A percentile compares a stretch with the other conserved stretches of the same genome.
Conservation (phyloP, 2,797 vertebrate species). For the Tiaroga cobitis region DNA sequence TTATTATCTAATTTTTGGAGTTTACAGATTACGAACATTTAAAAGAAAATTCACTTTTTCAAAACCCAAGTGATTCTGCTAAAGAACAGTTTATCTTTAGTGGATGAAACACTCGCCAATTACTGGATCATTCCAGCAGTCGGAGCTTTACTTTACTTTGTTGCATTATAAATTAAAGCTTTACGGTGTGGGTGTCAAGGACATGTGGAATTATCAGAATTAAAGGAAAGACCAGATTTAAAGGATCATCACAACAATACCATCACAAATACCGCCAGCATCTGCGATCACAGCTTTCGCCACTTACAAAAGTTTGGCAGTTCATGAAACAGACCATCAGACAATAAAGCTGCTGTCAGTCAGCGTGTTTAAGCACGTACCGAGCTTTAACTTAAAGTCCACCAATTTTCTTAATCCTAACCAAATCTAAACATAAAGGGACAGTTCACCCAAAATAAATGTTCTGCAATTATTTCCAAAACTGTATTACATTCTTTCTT, state of each 20-base stretch:
- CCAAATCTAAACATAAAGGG: constrained; percentile 14
- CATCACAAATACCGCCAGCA: constrained; percentile 15
- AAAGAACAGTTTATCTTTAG: constrained; percentile 3
- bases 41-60: not conserved
- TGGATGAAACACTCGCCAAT: not conserved
- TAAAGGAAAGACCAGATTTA: constrained; percentile 1
- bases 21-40: not conserved
- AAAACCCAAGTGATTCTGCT: not conserved
- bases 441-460: not conserved
- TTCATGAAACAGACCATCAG: constrained; percentile 25
- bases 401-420: constrained; percentile 4
- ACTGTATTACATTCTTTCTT: not conserved
- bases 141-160: not conserved
- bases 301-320: constrained; percentile 23
- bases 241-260: not conserved
- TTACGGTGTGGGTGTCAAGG: not conserved
- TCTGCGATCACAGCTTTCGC: not conserved
- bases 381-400: not conserved
- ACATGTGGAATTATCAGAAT: constrained; percentile 7
- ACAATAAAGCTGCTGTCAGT: constrained; percentile 1
- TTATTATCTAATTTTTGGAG: not conserved
- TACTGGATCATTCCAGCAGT: not conserved
- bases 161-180: not conserved
- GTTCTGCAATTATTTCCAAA: constrained; percentile 9
- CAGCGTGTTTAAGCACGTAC: constrained; percentile 15